Evolutionary conservation across 2,888 invertebrate species (phyloP).

Genomic region (Drosophila antonietae): DNA sequence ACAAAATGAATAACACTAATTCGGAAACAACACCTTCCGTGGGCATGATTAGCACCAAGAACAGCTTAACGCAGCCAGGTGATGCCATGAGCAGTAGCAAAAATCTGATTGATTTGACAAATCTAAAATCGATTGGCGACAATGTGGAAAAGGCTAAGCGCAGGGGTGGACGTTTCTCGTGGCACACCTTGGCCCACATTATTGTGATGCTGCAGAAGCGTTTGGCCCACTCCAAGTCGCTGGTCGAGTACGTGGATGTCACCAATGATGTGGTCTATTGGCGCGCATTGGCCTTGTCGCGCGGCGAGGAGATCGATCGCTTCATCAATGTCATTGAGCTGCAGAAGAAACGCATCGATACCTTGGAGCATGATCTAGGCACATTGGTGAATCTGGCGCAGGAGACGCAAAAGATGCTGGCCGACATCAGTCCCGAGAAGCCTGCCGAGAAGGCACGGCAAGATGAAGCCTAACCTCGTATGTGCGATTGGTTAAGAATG

Average conservation of each 20-base stretch:
- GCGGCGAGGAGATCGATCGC: conserved; percentile 28
- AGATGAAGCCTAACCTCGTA: not conserved
- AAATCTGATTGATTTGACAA: not conserved
- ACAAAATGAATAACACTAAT: conserved; percentile 11
- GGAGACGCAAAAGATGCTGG: conserved; percentile 43
- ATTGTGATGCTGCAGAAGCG: conserved; percentile 32
- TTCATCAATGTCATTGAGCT: conserved; percentile 32
- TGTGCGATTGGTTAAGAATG: too few relatives aligned
- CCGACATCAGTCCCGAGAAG: conserved; percentile 13
- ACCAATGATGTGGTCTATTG: conserved; percentile 41
- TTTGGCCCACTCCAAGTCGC: conserved; percentile 2
- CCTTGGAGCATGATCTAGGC: conserved; percentile 42
- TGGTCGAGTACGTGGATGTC: conserved; percentile 13
- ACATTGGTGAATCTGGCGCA: conserved; percentile 34
- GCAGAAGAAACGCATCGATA: conserved; percentile 45
- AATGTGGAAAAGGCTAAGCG: too few relatives aligned
- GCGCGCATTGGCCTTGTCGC: conserved; percentile 45
- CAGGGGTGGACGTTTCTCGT: not conserved
- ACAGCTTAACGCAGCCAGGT: not conserved
- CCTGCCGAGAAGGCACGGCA: not conserved
- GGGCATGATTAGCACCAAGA: not conserved
- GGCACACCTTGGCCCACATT: conserved; percentile 38
- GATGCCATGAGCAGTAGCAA: not conserved
- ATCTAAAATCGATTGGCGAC: not conserved
- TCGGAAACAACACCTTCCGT: not conserved